Evolutionary conservation across 92 coral and sea anemone species (phyloP).

Genomic region (Paragorgia papillata): DNA sequence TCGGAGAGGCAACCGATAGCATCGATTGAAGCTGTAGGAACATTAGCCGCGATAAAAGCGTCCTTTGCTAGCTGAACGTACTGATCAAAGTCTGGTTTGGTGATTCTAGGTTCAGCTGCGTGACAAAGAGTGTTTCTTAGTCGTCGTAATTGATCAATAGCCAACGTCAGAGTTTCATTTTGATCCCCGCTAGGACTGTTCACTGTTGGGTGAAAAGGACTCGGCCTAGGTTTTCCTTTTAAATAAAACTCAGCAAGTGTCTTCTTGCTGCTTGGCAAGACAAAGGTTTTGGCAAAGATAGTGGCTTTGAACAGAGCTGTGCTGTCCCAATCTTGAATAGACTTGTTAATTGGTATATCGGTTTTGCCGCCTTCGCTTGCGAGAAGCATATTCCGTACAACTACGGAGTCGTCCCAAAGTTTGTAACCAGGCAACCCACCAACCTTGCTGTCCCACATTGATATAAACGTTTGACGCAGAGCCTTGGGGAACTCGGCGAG

Average conservation of each 20-base stretch:
- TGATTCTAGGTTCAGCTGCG: conserved; percentile 34
- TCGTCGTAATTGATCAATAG: conserved; percentile 58
- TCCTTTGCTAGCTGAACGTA: conserved; percentile 39
- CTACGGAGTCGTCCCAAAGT: conserved; percentile 63
- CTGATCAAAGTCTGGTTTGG: conserved; percentile 35
- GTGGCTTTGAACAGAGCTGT: conserved; percentile 52
- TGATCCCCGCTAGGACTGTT: conserved; percentile 34
- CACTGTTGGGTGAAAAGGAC: conserved; percentile 44
- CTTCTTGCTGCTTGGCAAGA: conserved; percentile 1
- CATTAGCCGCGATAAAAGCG: conserved; percentile 49
- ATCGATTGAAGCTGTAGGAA: conserved; percentile 30
- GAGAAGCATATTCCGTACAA: conserved; percentile 45
- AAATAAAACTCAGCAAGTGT: conserved; percentile 45
- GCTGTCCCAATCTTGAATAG: conserved; percentile 52
- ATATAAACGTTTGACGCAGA: conserved; percentile 53
- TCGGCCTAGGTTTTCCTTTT: conserved; percentile 3
- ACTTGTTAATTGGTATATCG: conserved; percentile 32
- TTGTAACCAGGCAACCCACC: conserved; percentile 40
- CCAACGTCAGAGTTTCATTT: conserved; percentile 46
- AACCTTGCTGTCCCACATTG: conserved; percentile 60
- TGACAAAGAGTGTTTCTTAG: conserved; percentile 52
- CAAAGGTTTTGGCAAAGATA: conserved; percentile 47
- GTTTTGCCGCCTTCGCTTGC: conserved; percentile 35
- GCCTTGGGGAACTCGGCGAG: conserved; percentile 57
- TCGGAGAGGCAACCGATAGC: conserved; percentile 43